phyloP scores from a whole-genome alignment of 2,888 invertebrate species.

The Coenonympha glycerion region DNA sequence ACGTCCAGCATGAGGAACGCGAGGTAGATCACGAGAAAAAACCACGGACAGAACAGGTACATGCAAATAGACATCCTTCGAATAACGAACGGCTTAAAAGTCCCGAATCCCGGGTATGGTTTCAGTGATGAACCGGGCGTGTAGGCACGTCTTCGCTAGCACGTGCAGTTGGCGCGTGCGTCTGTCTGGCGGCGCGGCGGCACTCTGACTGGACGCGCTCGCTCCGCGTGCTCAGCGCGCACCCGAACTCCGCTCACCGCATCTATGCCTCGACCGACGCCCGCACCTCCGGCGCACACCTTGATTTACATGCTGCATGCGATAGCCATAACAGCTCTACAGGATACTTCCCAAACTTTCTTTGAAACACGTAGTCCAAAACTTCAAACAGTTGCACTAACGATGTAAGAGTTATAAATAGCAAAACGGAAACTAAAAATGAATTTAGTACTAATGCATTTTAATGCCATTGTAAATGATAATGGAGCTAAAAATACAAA shows the following conservation, averaged over 20 bases:
- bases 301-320: slow-evolving; percentile 56
- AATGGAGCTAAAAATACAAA: not conserved
- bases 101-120: slow-evolving; percentile 40
- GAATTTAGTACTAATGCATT: no score
- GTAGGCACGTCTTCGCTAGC: slow-evolving; percentile 36
- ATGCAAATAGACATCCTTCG: slow-evolving; percentile 75
- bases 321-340: slow-evolving; percentile 30
- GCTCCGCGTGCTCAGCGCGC: slow-evolving; percentile 64
- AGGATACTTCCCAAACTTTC: slow-evolving; percentile 28
- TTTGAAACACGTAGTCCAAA: slow-evolving; percentile 22
- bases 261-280: slow-evolving; percentile 53
- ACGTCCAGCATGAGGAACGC: slow-evolving; percentile 80
- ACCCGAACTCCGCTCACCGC: slow-evolving; percentile 66
- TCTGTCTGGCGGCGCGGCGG: slow-evolving; percentile 73
- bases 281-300: slow-evolving; percentile 57
- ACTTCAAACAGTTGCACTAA: slow-evolving; percentile 10
- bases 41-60: slow-evolving; percentile 81
- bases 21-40: slow-evolving; percentile 80
- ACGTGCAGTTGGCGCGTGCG: slow-evolving; percentile 70
- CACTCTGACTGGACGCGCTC: slow-evolving; percentile 75
- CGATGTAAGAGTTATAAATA: slow-evolving; percentile 5
- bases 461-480: not conserved
- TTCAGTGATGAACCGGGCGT: slow-evolving; percentile 56
- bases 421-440: not conserved
- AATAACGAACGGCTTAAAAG: slow-evolving; percentile 36